Evolutionary conservation across 2,888 invertebrate genomes (phyloP).

Genomic region (Drosophila imparisetae): DNA sequence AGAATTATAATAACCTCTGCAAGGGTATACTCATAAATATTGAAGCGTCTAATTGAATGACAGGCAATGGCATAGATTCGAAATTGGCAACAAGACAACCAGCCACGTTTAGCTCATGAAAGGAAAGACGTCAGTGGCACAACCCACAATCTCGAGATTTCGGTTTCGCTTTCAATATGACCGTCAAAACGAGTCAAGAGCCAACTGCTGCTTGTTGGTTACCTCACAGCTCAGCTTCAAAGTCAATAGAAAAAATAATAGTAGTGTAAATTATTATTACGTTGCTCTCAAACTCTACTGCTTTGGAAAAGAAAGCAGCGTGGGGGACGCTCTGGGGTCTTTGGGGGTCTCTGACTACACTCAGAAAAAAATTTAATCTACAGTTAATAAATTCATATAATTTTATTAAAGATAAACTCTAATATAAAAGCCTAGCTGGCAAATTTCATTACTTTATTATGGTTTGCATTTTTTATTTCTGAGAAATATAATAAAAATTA

Average conservation of each 20-base stretch:
- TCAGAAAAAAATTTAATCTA: background rate
- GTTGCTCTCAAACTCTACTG: constrained; percentile 21
- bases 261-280: constrained; percentile 71
- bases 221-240: constrained; percentile 53
- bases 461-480: background rate
- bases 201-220: constrained; percentile 39
- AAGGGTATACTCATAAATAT: background rate
- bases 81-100: constrained; percentile 30
- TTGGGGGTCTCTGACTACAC: constrained; percentile 35
- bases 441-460: background rate
- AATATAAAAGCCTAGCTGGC: background rate
- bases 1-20: background rate
- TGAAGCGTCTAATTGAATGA: constrained; percentile 49
- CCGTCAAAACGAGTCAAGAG: constrained; percentile 59
- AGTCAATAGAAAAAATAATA: constrained; percentile 36
- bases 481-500: too few species aligned
- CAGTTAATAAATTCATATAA: background rate
- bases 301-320: constrained; percentile 62
- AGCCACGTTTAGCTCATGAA: constrained; percentile 7
- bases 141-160: constrained; percentile 54
- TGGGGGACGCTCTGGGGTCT: constrained; percentile 26
- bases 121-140: constrained; percentile 40
- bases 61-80: constrained; percentile 73
- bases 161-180: constrained; percentile 70
- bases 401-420: background rate